Conservation (phyloP, 2,797 vertebrate species). For the Spea hammondii region DNA sequence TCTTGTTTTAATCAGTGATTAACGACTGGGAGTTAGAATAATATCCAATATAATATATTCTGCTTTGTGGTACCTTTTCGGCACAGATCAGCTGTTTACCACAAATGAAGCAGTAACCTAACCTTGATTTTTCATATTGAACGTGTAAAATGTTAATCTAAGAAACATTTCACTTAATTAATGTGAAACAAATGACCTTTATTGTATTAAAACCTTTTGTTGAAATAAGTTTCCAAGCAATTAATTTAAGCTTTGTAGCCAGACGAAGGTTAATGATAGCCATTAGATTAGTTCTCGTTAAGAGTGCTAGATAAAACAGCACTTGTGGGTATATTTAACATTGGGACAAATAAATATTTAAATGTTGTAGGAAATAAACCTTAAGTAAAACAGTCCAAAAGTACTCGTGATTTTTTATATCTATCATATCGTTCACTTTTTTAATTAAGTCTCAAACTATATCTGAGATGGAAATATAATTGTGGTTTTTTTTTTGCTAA, state of each 20-base stretch:
- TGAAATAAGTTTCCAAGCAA: constrained; percentile 17
- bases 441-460: too few relatives aligned
- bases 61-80: constrained; percentile 13
- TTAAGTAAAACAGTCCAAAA: too few relatives aligned
- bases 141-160: constrained; percentile 18
- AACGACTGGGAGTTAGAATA: constrained; percentile 11
- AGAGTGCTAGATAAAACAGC: too few relatives aligned
- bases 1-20: constrained; percentile 46
- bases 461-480: too few relatives aligned
- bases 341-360: too few relatives aligned
- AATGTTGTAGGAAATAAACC: too few relatives aligned
- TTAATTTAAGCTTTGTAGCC: not conserved
- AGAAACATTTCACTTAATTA: constrained; percentile 34
- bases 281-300: too few relatives aligned
- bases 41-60: constrained; percentile 26
- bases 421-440: too few relatives aligned
- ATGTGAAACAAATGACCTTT: constrained; percentile 21
- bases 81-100: constrained; percentile 16
- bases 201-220: constrained; percentile 24
- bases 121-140: constrained; percentile 27
- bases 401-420: too few relatives aligned
- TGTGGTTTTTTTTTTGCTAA: too few relatives aligned
- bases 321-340: too few relatives aligned
- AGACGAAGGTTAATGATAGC: too few relatives aligned
- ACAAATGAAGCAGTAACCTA: constrained; percentile 14